A percentile compares a stretch with the other conserved stretches of the same genome.
Evolutionary conservation across 2,888 invertebrate genomes (phyloP).

Genomic region (Ormyrus labotus): DNA sequence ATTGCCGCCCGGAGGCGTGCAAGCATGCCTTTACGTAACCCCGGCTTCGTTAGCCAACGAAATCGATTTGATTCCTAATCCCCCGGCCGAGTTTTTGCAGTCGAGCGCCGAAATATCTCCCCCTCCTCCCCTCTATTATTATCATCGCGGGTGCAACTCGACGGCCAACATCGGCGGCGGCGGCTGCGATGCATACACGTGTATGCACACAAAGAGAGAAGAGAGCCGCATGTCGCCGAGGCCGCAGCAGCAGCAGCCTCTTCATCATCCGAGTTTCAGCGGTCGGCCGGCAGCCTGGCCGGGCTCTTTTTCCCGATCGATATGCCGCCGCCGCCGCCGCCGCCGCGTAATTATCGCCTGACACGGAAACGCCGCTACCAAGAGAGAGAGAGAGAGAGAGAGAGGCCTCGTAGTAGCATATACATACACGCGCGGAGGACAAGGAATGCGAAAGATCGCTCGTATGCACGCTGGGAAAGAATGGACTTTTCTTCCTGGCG

Average conservation of each 20-base stretch:
- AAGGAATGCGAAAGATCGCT: conserved; percentile 19
- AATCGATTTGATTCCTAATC: too few species aligned
- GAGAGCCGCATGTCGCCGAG: conserved; percentile 15
- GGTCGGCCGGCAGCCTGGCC: conserved; percentile 38
- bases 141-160: too few species aligned
- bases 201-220: too few species aligned
- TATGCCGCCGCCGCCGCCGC: conserved; percentile 55
- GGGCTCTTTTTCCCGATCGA: conserved; percentile 63
- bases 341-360: conserved; percentile 53
- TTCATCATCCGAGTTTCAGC: conserved; percentile 69
- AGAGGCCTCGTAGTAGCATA: too few species aligned
- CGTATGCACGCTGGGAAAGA: conserved; percentile 7
- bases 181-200: too few species aligned
- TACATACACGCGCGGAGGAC: not conserved
- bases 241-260: conserved; percentile 59
- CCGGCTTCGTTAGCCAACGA: too few species aligned
- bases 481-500: conserved; percentile 11
- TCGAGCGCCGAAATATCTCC: too few species aligned
- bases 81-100: too few species aligned
- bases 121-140: too few species aligned
- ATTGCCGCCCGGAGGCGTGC: not conserved
- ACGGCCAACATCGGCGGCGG: too few species aligned
- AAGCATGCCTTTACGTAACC: not conserved
- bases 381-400: too few species aligned
- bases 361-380: conserved; percentile 43